Conservation (phyloP, 2,113 vertebrate species). For the Gadus chalcogrammus region DNA sequence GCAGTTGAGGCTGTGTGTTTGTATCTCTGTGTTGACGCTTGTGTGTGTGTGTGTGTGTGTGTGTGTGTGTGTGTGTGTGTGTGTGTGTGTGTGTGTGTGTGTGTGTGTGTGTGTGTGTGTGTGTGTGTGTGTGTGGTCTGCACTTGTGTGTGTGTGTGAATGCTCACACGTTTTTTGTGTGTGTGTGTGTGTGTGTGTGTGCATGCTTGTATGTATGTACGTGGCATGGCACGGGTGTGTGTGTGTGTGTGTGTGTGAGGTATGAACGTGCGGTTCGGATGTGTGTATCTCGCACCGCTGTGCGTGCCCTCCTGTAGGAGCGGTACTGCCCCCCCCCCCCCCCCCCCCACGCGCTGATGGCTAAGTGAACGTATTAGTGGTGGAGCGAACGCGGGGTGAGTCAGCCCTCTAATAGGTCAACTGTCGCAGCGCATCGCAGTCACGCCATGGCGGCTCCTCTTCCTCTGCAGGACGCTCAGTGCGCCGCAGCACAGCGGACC, state of each 20-base stretch:
- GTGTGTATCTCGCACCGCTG: background rate
- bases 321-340: slow-evolving; percentile 44
- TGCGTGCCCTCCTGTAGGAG: slow-evolving; percentile 31
- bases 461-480: slow-evolving; percentile 25
- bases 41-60: slow-evolving; percentile 10
- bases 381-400: slow-evolving; percentile 68
- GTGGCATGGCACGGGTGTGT: background rate
- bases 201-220: background rate
- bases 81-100: too few relatives aligned
- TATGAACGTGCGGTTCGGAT: background rate
- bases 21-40: background rate
- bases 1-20: background rate
- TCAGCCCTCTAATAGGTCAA: slow-evolving; percentile 75
- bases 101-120: too few relatives aligned
- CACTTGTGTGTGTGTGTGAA: background rate
- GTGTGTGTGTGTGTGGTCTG: too few relatives aligned
- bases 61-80: too few relatives aligned
- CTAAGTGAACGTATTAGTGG: slow-evolving; percentile 71
- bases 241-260: slow-evolving; percentile 4
- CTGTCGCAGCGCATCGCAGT: slow-evolving; percentile 73
- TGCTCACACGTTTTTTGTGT: background rate
- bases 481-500: background rate
- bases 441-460: slow-evolving; percentile 52
- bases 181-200: background rate
- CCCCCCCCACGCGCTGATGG: slow-evolving; percentile 42